Percentiles rank a stretch among this genome's conserved stretches.
phyloP scores from a whole-genome alignment of 2,113 vertebrate genomes.

The Nerophis ophidion region DNA sequence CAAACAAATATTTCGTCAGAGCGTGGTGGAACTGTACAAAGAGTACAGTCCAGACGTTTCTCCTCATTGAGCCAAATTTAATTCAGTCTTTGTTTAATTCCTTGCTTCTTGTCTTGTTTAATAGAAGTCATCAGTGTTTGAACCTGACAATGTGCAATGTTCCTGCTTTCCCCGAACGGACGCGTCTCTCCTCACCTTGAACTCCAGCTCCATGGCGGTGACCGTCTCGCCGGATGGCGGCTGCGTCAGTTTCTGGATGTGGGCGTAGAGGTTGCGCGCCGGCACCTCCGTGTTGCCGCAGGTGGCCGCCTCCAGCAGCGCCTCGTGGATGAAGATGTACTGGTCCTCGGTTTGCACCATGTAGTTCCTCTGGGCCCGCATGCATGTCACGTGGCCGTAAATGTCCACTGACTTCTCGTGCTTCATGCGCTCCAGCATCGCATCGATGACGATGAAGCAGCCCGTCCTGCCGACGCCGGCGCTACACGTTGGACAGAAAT shows the following conservation, averaged over 20 bases:
- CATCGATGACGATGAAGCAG: conserved; percentile 91
- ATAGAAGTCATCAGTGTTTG: no score
- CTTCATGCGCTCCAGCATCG: conserved; percentile 95
- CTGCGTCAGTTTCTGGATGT: conserved; percentile 95
- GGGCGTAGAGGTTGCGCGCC: conserved; percentile 88
- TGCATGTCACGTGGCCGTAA: conserved; percentile 93
- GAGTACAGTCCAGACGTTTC: no score
- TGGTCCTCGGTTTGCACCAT: conserved; percentile 98
- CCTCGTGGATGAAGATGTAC: conserved; percentile 95
- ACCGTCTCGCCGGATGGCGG: conserved; percentile 88
- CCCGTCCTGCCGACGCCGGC: conserved; percentile 91
- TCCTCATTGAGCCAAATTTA: no score
- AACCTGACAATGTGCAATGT: neutral
- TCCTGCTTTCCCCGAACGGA: no score
- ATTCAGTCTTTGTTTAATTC: no score
- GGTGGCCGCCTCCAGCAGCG: conserved; percentile 85
- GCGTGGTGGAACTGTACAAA: no score
- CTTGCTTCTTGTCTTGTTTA: no score
- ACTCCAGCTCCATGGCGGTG: conserved; percentile 92
- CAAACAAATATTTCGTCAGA: no score
- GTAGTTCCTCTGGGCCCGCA: conserved; percentile 94
- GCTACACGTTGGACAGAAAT: conserved; percentile 51
- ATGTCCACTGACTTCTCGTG: conserved; percentile 94
- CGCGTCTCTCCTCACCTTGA: conserved; percentile 78
- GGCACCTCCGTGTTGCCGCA: conserved; percentile 90